Evolutionary conservation across 2,113 vertebrate genomes (phyloP).

Genomic region (Tor tambroides): DNA sequence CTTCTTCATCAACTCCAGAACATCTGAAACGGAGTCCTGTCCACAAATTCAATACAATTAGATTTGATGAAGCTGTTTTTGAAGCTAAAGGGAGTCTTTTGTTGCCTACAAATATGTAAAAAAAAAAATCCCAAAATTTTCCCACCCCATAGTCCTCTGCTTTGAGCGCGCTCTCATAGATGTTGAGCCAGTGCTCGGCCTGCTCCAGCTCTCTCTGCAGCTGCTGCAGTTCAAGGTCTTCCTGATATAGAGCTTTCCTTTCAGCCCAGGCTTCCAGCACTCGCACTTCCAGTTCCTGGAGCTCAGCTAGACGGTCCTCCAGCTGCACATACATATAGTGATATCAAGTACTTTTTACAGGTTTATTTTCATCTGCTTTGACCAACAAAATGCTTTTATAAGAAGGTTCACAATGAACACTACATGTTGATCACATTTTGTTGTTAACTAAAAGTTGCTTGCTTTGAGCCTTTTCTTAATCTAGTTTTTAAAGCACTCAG

Average conservation of each 20-base stretch:
- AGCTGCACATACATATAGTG: slow-evolving; percentile 65
- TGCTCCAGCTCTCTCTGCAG: slow-evolving; percentile 82
- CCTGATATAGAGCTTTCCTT: slow-evolving; percentile 69
- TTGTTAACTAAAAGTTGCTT: no score
- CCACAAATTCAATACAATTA: neutral
- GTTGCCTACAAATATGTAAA: neutral
- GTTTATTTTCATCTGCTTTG: neutral
- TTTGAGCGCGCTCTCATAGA: slow-evolving; percentile 79
- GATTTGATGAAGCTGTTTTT: neutral
- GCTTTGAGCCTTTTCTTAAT: neutral
- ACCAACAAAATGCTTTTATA: neutral
- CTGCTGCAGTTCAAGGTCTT: slow-evolving; percentile 76
- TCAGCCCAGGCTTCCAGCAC: slow-evolving; percentile 80
- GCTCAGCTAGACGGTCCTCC: slow-evolving; percentile 74
- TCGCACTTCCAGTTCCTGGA: slow-evolving; percentile 75
- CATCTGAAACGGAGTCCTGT: slow-evolving; percentile 83
- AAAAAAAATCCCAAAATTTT: neutral
- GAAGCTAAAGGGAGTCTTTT: no score
- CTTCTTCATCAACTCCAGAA: slow-evolving; percentile 82
- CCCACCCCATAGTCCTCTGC: slow-evolving; percentile 77
- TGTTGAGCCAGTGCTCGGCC: slow-evolving; percentile 85
- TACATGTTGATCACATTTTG: neutral
- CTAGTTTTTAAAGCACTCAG: neutral
- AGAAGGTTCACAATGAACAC: neutral
- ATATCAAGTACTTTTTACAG: neutral